Conservation (phyloP, 64 coral and sea anemone species). For the Stichodactyla mertensii region DNA sequence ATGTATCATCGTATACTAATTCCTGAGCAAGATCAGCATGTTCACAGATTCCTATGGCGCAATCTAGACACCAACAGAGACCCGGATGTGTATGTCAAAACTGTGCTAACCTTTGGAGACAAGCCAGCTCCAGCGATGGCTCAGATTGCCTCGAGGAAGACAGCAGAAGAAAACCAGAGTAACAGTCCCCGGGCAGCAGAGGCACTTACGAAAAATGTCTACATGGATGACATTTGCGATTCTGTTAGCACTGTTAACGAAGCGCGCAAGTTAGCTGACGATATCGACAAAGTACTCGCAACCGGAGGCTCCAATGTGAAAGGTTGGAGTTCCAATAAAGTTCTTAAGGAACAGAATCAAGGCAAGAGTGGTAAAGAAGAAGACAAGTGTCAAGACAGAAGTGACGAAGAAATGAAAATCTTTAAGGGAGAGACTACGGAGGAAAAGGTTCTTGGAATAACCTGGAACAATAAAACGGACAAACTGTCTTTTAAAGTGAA, state of each 20-base stretch:
- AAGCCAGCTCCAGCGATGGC: constrained; percentile 49
- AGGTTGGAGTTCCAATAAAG: constrained; percentile 26
- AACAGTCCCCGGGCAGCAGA: constrained; percentile 19
- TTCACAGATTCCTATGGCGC: constrained; percentile 19
- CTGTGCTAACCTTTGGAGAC: constrained; percentile 35
- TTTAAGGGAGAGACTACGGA: background rate
- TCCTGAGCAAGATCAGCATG: constrained; percentile 22
- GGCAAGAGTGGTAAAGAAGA: background rate
- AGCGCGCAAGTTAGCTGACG: background rate
- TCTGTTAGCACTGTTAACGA: constrained; percentile 23
- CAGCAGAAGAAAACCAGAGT: background rate
- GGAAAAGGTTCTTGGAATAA: constrained; percentile 35
- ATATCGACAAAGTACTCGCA: constrained; percentile 17
- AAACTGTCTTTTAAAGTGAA: constrained; percentile 22
- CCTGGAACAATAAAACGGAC: constrained; percentile 39
- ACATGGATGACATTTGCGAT: constrained; percentile 43
- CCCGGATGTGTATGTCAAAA: constrained; percentile 17
- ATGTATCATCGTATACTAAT: background rate
- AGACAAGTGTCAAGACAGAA: background rate
- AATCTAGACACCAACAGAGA: background rate
- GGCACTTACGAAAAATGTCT: constrained; percentile 11
- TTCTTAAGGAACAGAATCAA: background rate
- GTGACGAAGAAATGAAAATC: background rate
- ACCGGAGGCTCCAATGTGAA: constrained; percentile 33
- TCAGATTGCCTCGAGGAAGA: background rate